phyloP scores from a whole-genome alignment of 1,140 invertebrate genomes.

The Polypedilum pembai region DNA sequence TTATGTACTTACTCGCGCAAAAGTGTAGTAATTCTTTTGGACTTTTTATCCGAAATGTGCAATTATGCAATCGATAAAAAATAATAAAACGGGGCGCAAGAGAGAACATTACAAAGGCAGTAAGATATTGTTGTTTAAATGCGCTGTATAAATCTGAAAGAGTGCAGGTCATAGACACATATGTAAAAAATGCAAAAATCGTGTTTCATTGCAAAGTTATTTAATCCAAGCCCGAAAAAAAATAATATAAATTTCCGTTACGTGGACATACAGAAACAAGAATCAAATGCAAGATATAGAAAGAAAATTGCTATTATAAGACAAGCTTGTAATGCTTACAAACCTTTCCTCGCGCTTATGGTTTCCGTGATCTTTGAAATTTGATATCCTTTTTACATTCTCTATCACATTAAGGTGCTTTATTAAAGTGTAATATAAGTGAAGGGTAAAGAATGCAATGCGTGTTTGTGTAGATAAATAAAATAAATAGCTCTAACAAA shows the following conservation, averaged over 20 bases:
- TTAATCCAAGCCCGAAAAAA: background rate
- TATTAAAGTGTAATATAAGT: background rate
- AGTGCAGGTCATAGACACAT: background rate
- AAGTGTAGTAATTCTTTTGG: too few species aligned
- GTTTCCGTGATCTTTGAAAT: slow-evolving; percentile 5
- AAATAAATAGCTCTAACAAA: too few species aligned
- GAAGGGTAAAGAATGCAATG: background rate
- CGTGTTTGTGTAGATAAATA: background rate
- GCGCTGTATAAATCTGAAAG: background rate
- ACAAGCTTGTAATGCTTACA: background rate
- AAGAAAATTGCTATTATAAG: background rate
- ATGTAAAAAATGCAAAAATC: slow-evolving; percentile 9
- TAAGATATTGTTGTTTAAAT: background rate
- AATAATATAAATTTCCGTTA: background rate
- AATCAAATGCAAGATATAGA: background rate
- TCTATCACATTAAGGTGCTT: background rate
- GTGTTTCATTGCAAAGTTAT: slow-evolving; percentile 2
- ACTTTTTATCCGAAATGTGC: too few species aligned
- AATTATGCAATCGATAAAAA: too few species aligned
- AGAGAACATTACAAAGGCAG: too few species aligned
- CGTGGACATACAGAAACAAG: background rate
- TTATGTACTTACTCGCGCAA: too few species aligned
- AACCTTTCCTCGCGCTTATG: background rate
- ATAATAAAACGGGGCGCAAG: too few species aligned
- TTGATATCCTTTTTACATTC: background rate